phyloP scores from a whole-genome alignment of 2,888 invertebrate genomes.

The Aelia acuminata region DNA sequence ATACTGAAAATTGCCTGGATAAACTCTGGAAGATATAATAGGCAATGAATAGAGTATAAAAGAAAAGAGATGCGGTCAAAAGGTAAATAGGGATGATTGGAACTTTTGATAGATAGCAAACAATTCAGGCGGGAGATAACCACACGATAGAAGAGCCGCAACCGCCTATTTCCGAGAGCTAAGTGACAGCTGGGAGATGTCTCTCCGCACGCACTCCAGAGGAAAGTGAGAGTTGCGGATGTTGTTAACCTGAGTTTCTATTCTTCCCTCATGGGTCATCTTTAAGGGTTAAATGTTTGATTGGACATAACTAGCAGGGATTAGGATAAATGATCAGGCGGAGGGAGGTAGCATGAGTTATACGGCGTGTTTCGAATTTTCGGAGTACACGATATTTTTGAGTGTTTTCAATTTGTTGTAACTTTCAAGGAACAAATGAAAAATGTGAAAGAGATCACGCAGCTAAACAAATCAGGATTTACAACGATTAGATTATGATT shows the following conservation, averaged over 20 bases:
- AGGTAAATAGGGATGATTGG: background rate
- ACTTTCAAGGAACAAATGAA: too few relatives aligned
- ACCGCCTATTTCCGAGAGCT: slow-evolving; percentile 1
- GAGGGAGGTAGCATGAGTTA: too few relatives aligned
- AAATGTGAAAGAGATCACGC: too few relatives aligned
- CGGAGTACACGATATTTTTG: too few relatives aligned
- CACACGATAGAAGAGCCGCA: background rate
- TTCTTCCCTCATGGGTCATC: background rate
- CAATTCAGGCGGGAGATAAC: background rate
- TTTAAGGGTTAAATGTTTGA: background rate
- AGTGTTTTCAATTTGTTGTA: too few relatives aligned
- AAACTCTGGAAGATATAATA: background rate
- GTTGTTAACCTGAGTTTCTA: background rate
- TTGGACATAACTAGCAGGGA: background rate
- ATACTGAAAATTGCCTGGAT: background rate
- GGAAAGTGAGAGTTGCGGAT: background rate
- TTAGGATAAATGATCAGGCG: too few relatives aligned
- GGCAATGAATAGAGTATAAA: background rate
- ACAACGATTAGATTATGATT: too few relatives aligned
- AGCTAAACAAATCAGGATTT: too few relatives aligned
- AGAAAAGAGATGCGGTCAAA: background rate
- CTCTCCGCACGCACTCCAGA: background rate
- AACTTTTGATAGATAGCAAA: background rate
- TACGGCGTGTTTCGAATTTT: too few relatives aligned
- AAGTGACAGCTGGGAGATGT: background rate